Evolutionary conservation across 2,797 vertebrate species (phyloP), one percentile per base, ranked within the genome.

Genomic region (Gymnocypris eckloni): DNA sequence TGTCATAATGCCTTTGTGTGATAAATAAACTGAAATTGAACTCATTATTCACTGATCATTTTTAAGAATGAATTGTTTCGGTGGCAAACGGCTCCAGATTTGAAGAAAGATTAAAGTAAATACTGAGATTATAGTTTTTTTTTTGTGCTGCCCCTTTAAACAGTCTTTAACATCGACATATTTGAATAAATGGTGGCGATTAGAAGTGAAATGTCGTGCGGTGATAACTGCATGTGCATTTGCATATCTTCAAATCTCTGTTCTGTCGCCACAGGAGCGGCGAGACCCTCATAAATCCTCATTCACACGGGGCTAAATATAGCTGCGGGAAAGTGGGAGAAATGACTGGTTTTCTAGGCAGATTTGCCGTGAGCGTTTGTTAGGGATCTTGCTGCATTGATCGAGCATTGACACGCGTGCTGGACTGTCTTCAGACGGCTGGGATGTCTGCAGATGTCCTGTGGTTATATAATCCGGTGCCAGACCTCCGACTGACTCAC

Each of bases 251-350:
- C 37, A 4, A 9, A 79, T 33, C n/a, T 52, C 22, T 28, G n/a
- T 66, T 54, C 33, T 54, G 28, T 67, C 28, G 11, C 79, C 22
- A 18, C 73, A 43, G 61, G 45, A 67, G 39, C 3, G 6, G 1
- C 7, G 39, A 73, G 69, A 54, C 52, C 70, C 15, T 20, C 56
- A 25, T 76, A 16, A 66, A 66, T 76, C 45, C 71, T 67, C 18
- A 77, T 52, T 41, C 56, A 77, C 22, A 67, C 20, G 8, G 59
- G 59, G 20, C 28, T 83, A 64, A 50, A 66, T 66, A 83, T 83
- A 83, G 28, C 41, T 61, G 54, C 18, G 37, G 39, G 52, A 18
- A 73, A 73, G 71, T 50, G n/a, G n/a, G 70, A 50, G 12, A 83
- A 76, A 76, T 76, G 37, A 43, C 16, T 6, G 43, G 43, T 52